Evolutionary conservation across 35 echinoderm and acorn worm genomes (phyloP).

Genomic region (Lytechinus pictus): DNA sequence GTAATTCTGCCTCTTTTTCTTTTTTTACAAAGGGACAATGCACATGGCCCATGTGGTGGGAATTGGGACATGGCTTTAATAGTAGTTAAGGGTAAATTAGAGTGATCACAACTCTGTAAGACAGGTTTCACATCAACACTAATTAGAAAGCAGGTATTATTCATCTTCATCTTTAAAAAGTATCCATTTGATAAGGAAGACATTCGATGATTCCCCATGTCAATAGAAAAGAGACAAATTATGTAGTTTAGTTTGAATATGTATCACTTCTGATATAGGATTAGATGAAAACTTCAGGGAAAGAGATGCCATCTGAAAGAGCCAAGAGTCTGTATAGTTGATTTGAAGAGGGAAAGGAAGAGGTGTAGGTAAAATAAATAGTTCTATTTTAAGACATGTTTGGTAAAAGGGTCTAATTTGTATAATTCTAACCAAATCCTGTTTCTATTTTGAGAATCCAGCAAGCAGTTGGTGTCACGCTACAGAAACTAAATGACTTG

Average conservation of each 20-base stretch:
- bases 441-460: background rate
- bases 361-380: background rate
- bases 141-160: too few relatives aligned
- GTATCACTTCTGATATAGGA: background rate
- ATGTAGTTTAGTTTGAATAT: background rate
- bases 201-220: background rate
- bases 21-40: too few relatives aligned
- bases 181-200: background rate
- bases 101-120: too few relatives aligned
- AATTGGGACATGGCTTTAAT: too few relatives aligned
- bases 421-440: conserved; percentile 3
- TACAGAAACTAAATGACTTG: background rate
- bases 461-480: background rate
- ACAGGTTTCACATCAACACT: too few relatives aligned
- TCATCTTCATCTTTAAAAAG: too few relatives aligned
- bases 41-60: too few relatives aligned
- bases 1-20: too few relatives aligned
- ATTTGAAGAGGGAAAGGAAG: background rate
- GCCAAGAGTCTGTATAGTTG: background rate
- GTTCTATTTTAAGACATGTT: background rate
- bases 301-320: background rate
- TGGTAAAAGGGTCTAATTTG: background rate
- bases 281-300: background rate
- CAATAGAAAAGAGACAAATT: background rate
- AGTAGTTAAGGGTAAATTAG: too few relatives aligned